phyloP scores from a whole-genome alignment of 2,888 invertebrate genomes.

The Lampropteryx suffumata region DNA sequence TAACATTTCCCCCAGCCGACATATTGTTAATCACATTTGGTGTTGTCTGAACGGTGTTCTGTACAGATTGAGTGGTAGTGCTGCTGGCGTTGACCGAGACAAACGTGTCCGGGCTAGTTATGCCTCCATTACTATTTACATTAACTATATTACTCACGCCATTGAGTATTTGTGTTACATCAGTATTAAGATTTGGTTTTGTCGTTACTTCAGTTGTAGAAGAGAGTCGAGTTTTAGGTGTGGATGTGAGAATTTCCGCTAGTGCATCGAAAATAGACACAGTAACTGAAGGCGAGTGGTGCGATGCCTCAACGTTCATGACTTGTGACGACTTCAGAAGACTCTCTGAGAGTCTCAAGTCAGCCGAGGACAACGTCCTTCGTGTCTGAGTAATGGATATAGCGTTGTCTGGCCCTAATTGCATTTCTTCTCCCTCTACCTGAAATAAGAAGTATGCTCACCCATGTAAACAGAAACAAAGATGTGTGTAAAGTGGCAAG shows the following conservation, averaged over 20 bases:
- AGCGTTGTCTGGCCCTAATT: conserved; percentile 78
- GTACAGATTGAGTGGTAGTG: conserved; percentile 77
- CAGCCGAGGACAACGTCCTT: conserved; percentile 74
- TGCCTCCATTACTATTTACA: conserved; percentile 74
- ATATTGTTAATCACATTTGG: conserved; percentile 77
- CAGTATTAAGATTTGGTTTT: conserved; percentile 62
- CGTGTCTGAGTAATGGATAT: conserved; percentile 78
- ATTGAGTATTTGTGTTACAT: conserved; percentile 68
- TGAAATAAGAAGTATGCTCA: conserved; percentile 82
- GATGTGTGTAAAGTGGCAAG: conserved; percentile 38
- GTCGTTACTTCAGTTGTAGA: conserved; percentile 69
- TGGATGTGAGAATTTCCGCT: conserved; percentile 82
- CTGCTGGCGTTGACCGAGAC: conserved; percentile 55
- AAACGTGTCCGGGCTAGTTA: conserved; percentile 59
- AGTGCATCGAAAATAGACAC: conserved; percentile 84
- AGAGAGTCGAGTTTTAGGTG: conserved; percentile 73
- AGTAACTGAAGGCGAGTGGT: conserved; percentile 82
- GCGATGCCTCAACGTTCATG: conserved; percentile 81
- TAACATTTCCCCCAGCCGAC: conserved; percentile 68
- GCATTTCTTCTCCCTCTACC: conserved; percentile 81
- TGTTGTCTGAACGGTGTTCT: conserved; percentile 70
- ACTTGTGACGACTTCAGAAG: conserved; percentile 71
- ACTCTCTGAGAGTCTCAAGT: conserved; percentile 77
- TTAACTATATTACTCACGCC: conserved; percentile 80
- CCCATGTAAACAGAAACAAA: conserved; percentile 74